These are phyloP conservation scores for Platichthys stellatus DNA, from an alignment of 2,113 vertebrate genomes.

Conservation along the genomic window DNA sequence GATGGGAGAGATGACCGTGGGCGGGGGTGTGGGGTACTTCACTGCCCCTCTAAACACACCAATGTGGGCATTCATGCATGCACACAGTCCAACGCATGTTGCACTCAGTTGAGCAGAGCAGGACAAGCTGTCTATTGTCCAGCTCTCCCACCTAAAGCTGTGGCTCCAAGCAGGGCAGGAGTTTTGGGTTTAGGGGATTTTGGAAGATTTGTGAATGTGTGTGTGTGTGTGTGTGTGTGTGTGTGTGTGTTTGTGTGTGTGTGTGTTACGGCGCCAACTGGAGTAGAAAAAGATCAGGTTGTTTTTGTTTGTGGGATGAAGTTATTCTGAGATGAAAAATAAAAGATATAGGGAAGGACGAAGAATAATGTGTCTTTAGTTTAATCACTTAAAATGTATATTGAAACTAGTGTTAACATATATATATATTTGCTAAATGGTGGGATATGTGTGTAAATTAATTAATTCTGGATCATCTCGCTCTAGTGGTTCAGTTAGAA, in stretches of 20 bases:
- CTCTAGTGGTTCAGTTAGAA: background rate
- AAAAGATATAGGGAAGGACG: too few relatives aligned
- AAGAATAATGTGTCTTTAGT: too few relatives aligned
- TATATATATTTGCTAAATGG: too few relatives aligned
- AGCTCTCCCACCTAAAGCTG: constrained; percentile 53
- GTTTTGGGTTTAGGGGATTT: constrained; percentile 66
- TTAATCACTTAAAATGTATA: too few relatives aligned
- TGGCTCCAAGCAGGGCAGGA: constrained; percentile 43
- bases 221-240: background rate
- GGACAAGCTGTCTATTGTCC: constrained; percentile 75
- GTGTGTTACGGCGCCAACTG: background rate
- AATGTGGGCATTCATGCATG: constrained; percentile 66
- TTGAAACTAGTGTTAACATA: too few relatives aligned
- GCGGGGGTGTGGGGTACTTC: constrained; percentile 64
- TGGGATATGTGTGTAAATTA: too few relatives aligned
- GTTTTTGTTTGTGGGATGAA: background rate
- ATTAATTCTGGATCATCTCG: background rate
- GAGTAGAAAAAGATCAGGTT: constrained; percentile 35
- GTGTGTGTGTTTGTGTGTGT: background rate
- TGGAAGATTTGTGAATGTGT: constrained; percentile 35
- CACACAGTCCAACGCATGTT: constrained; percentile 52
- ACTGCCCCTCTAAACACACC: constrained; percentile 53
- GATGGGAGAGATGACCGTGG: constrained; percentile 69
- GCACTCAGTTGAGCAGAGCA: constrained; percentile 31
- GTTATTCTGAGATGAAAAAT: background rate